Evolutionary conservation across 2,888 invertebrate genomes (phyloP), one percentile per base, ranked within the genome.

Genomic region (Phaedon cochleariae): DNA sequence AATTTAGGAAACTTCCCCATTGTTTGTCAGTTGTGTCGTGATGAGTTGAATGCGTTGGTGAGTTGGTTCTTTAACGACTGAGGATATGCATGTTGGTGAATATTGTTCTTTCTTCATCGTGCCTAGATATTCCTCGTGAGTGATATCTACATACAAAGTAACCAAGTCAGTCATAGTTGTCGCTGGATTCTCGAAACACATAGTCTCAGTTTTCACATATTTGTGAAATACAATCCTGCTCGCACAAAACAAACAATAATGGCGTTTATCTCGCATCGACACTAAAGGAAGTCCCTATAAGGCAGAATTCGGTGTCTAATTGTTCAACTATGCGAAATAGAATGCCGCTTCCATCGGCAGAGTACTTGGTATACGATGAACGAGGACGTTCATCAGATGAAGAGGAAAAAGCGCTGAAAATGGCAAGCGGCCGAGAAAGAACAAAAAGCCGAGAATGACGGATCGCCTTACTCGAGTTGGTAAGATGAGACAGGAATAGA

Each of bases 311-410:
- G 41, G 57, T 57, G 45, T 57, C 57, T 57, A 57, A 57, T 57
- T 57, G 57, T 37, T 26, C 57, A 45, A 55, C 41, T 55, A 21
- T 37, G 55, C 55, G 57, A 57, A 57, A 57, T 45, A 57, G 45
- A 57, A 57, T 26, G 29, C 46, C 17, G 15, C 57, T 57, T 37
- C 41, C 41, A 55, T 55, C 55, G 41, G 37, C 45, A 55, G 22
- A 45, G 17, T 10, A 57, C 29, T 57, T 41, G 41, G n/a, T n/a
- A n/a, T n/a, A n/a, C n/a, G n/a, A n/a, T n/a, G 34, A 12, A 10
- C 55, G 55, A 55, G 45, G 57, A 45, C 57, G 26, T 15, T 7
- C 18, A 17, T 54, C 54, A 26, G 26, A 26, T 41, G 41, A 15
- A 12, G 41, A 41, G 26, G 22, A 57, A 57, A 57, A 57, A 57